Percentiles rank a stretch among this genome's conserved stretches.
Evolutionary conservation across 2,888 invertebrate species (phyloP).

Genomic region (Clostera curtula): DNA sequence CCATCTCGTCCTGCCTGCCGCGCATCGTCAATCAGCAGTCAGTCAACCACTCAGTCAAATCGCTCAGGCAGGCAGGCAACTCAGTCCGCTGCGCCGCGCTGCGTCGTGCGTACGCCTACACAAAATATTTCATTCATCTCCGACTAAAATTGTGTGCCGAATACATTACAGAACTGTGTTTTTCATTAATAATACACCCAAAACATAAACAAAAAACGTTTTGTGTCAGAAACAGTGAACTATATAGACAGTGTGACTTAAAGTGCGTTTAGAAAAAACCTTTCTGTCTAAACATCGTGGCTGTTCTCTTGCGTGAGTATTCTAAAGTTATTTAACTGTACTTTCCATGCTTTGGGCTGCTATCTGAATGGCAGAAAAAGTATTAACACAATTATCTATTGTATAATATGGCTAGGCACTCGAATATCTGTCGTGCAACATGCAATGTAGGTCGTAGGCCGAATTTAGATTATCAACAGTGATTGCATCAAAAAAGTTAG

Average conservation of each 20-base stretch:
- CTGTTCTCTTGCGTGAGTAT: constrained; percentile 55
- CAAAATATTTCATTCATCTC: constrained; percentile 7
- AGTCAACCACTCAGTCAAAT: too few relatives aligned
- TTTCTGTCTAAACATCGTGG: constrained; percentile 39
- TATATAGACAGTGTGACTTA: too few relatives aligned
- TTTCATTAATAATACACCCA: constrained; percentile 29
- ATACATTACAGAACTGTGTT: constrained; percentile 45
- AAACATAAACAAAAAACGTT: constrained; percentile 36
- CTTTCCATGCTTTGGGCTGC: constrained; percentile 50
- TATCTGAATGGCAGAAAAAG: constrained; percentile 53
- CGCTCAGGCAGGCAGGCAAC: constrained; percentile 14
- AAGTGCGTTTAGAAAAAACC: constrained; percentile 28
- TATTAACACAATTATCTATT: constrained; percentile 14
- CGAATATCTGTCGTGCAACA: constrained; percentile 13
- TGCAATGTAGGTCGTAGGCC: constrained; percentile 37
- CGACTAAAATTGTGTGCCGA: constrained; percentile 25
- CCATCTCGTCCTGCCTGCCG: too few relatives aligned
- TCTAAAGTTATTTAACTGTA: constrained; percentile 63
- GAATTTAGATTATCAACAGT: constrained; percentile 24
- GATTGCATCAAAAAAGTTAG: too few relatives aligned
- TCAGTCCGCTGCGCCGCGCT: constrained; percentile 53
- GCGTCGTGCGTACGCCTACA: constrained; percentile 23
- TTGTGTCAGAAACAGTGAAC: constrained; percentile 33
- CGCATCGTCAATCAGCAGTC: too few relatives aligned
- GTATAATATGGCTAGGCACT: constrained; percentile 24